A percentile compares a stretch with the other conserved stretches of the same genome.
Evolutionary conservation across 2,113 vertebrate species (phyloP).

Genomic region (Syrmaticus mikado): DNA sequence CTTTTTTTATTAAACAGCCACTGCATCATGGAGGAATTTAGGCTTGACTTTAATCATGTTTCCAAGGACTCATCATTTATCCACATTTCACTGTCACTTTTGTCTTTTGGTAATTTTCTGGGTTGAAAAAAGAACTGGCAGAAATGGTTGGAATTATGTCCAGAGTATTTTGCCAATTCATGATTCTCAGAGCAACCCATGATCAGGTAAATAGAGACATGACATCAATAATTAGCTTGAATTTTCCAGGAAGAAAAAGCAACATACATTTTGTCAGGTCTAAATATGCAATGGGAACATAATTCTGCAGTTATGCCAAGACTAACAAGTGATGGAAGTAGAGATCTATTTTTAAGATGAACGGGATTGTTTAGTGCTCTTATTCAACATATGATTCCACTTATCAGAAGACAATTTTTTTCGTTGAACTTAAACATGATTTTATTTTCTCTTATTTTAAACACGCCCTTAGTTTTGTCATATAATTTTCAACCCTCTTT

Average conservation of each 20-base stretch:
- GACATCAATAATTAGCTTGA: constrained; percentile 17
- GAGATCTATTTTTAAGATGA: constrained; percentile 45
- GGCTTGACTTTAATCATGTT: neutral
- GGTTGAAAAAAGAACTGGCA: neutral
- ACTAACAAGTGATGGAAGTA: constrained; percentile 45
- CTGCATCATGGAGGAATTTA: neutral
- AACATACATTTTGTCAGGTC: neutral
- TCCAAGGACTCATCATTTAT: neutral
- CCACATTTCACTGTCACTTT: neutral
- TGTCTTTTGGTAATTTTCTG: neutral
- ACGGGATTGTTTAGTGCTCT: neutral
- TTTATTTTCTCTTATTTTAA: constrained; percentile 29
- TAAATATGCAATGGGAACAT: constrained; percentile 52
- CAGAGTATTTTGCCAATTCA: neutral
- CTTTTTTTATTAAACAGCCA: neutral
- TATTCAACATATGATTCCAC: neutral
- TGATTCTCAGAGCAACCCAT: constrained; percentile 25
- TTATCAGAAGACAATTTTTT: neutral
- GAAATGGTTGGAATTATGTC: neutral
- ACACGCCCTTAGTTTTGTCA: neutral
- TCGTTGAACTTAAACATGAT: neutral
- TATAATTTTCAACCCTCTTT: neutral
- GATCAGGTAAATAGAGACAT: constrained; percentile 36
- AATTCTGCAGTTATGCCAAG: constrained; percentile 44
- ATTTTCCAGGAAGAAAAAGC: constrained; percentile 42